Percentiles rank a stretch among this genome's conserved stretches.
These are phyloP conservation scores for Corythornis cristatus DNA, from an alignment of 2,113 vertebrate species.

Conservation along the genomic window DNA sequence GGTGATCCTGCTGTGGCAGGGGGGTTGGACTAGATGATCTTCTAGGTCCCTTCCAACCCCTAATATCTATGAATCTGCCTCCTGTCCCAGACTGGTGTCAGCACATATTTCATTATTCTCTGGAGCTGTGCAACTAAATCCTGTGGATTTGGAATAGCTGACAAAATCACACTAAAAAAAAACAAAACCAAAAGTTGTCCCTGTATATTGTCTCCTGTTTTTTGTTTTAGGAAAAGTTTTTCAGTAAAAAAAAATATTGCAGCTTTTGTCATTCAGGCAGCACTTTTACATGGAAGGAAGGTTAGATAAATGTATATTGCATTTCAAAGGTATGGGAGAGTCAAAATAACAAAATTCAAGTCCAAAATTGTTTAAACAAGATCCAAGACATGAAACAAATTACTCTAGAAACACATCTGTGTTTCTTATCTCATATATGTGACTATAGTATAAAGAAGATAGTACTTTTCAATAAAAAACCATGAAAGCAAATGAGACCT, in stretches of 20 bases:
- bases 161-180: not conserved
- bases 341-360: not conserved
- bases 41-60: no score
- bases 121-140: not conserved
- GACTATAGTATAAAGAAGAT: not conserved
- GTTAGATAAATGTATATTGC: not conserved
- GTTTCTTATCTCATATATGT: not conserved
- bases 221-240: not conserved
- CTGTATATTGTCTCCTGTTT: not conserved
- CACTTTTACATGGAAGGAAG: not conserved
- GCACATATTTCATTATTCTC: not conserved
- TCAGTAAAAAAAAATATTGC: not conserved
- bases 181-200: no score
- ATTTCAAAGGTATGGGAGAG: not conserved
- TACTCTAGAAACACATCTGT: accelerated
- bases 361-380: not conserved
- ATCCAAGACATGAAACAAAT: not conserved
- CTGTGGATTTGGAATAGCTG: not conserved
- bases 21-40: no score
- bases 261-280: not conserved
- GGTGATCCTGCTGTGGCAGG: no score
- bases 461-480: not conserved
- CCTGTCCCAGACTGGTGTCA: not conserved
- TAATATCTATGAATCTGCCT: not conserved
- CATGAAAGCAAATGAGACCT: not conserved